phyloP scores from a whole-genome alignment of 2,888 invertebrate species.

The Euzophera pinguis region DNA sequence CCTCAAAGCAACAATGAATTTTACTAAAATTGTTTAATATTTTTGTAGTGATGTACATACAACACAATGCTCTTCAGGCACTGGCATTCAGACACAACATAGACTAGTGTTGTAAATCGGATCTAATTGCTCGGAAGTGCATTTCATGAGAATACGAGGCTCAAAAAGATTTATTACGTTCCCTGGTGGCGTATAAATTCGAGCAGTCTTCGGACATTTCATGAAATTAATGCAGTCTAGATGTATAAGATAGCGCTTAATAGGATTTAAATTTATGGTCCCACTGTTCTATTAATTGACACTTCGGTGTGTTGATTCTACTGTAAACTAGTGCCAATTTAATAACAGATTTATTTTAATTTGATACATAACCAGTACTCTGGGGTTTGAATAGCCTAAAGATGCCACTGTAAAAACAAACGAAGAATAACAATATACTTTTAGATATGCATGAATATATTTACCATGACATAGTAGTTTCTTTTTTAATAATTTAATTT shows the following conservation, averaged over 20 bases:
- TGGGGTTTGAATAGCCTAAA: too few relatives aligned
- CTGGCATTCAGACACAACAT: conserved; percentile 22
- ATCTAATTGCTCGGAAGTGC: conserved; percentile 46
- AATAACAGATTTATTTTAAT: too few relatives aligned
- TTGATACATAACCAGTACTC: too few relatives aligned
- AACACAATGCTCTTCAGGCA: background rate
- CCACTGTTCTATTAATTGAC: conserved; percentile 8
- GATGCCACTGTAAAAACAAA: too few relatives aligned
- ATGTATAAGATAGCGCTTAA: conserved; percentile 19
- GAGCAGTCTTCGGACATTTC: conserved; percentile 39
- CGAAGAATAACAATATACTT: too few relatives aligned
- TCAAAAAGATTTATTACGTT: conserved; percentile 51
- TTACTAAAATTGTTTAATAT: background rate
- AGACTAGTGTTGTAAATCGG: conserved; percentile 31
- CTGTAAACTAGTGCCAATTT: too few relatives aligned
- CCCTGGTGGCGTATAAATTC: conserved; percentile 48
- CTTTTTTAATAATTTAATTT: too few relatives aligned
- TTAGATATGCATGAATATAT: too few relatives aligned
- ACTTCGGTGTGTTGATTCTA: background rate
- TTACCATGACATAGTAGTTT: too few relatives aligned
- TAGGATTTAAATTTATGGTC: conserved; percentile 13
- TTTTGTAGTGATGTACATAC: background rate
- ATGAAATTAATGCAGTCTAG: conserved; percentile 43
- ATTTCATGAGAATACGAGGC: conserved; percentile 52
- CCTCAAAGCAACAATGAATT: background rate